Base-by-base conservation (phyloP, 2,113 vertebrate genomes). In the Laterallus jamaicensis region DNA sequence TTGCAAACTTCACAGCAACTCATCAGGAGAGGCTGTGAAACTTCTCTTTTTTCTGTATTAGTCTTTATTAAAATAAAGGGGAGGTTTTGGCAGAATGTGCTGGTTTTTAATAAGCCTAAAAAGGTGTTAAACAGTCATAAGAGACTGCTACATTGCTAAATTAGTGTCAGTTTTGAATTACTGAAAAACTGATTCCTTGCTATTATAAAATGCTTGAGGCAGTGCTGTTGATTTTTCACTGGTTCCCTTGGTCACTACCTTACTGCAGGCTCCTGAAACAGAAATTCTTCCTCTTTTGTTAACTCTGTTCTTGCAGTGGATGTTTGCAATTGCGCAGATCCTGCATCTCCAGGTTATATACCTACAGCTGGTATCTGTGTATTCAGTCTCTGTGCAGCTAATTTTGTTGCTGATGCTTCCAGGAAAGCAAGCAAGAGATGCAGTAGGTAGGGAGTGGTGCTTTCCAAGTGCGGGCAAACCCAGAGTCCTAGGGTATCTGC, bases 11-110 rank as follows among this genome's bases (percentile, higher is more conserved):
- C 80, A 60, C 52, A 86, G 68, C 60, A 88, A 4, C 70, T 80
- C 35, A 28, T 44, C 39, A 44, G 62, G 25, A 76, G 40, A 84
- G 49, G 28, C 62, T 79, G 68, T 47, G 80, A 68, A 92, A 86
- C 8, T 52, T 75, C 42, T 82, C 7, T 35, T 91, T 79, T 89
- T 47, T 82, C 59, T 11, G 32, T 81, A 86, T 70, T 79, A 64
- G 10, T 77, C 49, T 71, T 60, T 84, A 93, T 62, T 92, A 92
- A 93, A 95, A 89, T n/a, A 92, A 89, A 77, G 66, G 82, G 44
- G 42, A 58, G 15, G 4, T 85, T 89, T 94, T 95, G 95, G 92
- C 89, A 88, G 29, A 12, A 22, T 0, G 1, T 71, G 52, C 62
- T 82, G 10, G 68, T 96, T 81, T 94, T 77, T 67, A 18, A 39